phyloP scores from a whole-genome alignment of 2,888 invertebrate genomes.

The Pardosa pseudoannulata region DNA sequence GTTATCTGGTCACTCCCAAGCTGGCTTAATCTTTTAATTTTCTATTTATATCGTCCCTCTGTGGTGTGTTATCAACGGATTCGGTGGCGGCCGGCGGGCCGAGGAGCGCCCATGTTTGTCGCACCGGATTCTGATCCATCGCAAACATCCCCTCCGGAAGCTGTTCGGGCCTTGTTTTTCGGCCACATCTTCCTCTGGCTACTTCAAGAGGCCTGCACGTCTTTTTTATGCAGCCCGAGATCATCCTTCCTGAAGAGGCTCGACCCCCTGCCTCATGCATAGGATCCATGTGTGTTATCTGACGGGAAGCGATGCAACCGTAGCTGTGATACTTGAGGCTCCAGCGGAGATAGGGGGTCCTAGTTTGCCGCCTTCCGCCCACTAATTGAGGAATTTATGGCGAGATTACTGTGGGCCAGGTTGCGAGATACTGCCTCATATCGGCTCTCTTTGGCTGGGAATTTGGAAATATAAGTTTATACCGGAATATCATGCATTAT shows the following conservation, averaged over 20 bases:
- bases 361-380: slow-evolving; percentile 30
- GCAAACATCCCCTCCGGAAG: slow-evolving; percentile 72
- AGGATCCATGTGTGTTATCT: slow-evolving; percentile 36
- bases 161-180: slow-evolving; percentile 48
- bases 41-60: slow-evolving; percentile 54
- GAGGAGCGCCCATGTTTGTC: slow-evolving; percentile 53
- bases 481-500: too few species aligned
- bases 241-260: slow-evolving; percentile 56
- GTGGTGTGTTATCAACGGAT: slow-evolving; percentile 49
- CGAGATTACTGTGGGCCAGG: too few species aligned
- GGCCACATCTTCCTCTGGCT: slow-evolving; percentile 41
- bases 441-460: too few species aligned
- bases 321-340: slow-evolving; percentile 9
- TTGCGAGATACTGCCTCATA: too few species aligned
- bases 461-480: too few species aligned
- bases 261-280: slow-evolving; percentile 20
- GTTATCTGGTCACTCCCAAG: slow-evolving; percentile 17
- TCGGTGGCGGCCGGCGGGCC: slow-evolving; percentile 38
- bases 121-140: slow-evolving; percentile 49
- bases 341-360: slow-evolving; percentile 13
- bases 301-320: slow-evolving; percentile 43
- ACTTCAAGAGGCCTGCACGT: background rate
- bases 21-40: slow-evolving; percentile 28
- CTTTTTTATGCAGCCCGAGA: slow-evolving; percentile 19
- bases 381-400: slow-evolving; percentile 56